Evolutionary conservation across 2,113 vertebrate genomes (phyloP).

Genomic region (Prunella fulvescens): DNA sequence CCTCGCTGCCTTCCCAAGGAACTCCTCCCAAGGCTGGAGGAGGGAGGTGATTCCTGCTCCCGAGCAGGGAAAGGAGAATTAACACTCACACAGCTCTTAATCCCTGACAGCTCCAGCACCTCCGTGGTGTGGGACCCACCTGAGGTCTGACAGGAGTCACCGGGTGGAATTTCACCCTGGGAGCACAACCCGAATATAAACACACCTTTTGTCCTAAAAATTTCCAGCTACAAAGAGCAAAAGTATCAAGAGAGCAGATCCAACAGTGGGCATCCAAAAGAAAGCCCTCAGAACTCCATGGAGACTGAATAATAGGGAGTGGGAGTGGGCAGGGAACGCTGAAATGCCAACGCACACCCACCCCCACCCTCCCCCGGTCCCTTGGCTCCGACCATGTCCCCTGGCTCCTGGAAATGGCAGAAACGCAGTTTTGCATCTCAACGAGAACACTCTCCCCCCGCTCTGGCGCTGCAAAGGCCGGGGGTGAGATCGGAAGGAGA

Average conservation of each 20-base stretch:
- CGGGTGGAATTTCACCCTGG: background rate
- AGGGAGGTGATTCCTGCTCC: background rate
- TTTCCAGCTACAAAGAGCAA: background rate
- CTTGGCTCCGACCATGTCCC: background rate
- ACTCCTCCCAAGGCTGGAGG: background rate
- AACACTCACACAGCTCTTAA: background rate
- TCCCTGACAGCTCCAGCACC: background rate
- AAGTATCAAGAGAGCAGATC: background rate
- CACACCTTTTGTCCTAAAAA: background rate
- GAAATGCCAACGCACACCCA: background rate
- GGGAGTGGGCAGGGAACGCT: background rate
- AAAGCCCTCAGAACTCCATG: background rate
- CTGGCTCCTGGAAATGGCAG: conserved; percentile 16
- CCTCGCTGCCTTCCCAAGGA: background rate
- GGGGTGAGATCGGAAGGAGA: background rate
- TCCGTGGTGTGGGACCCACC: background rate
- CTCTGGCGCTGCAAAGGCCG: background rate
- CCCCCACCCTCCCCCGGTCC: rapidly evolving
- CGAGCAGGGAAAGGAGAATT: background rate
- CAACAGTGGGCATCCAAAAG: background rate
- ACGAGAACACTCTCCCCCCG: rapidly evolving
- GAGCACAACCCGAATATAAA: background rate
- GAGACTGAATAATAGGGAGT: background rate
- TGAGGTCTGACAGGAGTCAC: background rate
- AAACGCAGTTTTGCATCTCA: background rate